Base-by-base conservation (phyloP, 2,113 vertebrate species). In the Albula goreensis region DNA sequence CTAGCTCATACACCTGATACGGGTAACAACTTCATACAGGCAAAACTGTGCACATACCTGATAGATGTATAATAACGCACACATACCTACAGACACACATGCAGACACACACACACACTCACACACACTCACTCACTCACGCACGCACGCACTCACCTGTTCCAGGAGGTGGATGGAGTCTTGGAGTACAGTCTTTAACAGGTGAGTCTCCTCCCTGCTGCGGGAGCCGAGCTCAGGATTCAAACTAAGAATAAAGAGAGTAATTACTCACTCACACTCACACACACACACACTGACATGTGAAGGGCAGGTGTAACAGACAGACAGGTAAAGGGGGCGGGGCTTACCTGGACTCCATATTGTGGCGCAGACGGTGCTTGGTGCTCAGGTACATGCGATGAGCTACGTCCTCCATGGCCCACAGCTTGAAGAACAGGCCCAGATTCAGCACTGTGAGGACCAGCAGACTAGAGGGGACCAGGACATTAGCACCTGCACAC, bases 141-240 rank as follows among this genome's bases (percentile, higher is more conserved):
- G 31, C 31, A 41, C 31, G 1, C 10, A 77, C 88, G 25, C 70
- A 92, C 90, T 78, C 90, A 97, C 98, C 96, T 99, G 97, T 86
- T 98, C 97, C 81, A 99, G 95, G 87, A 98, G 96, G 89, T 96
- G 93, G 80, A 99, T 98, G 31, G 97, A 99, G 88, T 99, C 97
- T 91, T 93, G 96, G 17, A 99, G 94, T n/a, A 98, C 97, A 22
- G 95, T 94, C 91, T 95, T 99, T 83, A 99, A 89, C 1, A 96
- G 87, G 3, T 89, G 88, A 4, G 84, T 25, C 11, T 96, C 93
- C 22, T 95, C 94, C 78, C 7, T 87, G 80, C 50, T 91, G 84
- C 88, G 89, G 41, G 93, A 70, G n/a, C 87, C 85, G 25, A 91
- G 89, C 49, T 95, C 92, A 53, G 92, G 11, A 7, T 82, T 77